Evolutionary conservation across 30 jellyfish, hydroid and myxozoan species (phyloP).

Genomic region (Haliclystus octoradiatus): DNA sequence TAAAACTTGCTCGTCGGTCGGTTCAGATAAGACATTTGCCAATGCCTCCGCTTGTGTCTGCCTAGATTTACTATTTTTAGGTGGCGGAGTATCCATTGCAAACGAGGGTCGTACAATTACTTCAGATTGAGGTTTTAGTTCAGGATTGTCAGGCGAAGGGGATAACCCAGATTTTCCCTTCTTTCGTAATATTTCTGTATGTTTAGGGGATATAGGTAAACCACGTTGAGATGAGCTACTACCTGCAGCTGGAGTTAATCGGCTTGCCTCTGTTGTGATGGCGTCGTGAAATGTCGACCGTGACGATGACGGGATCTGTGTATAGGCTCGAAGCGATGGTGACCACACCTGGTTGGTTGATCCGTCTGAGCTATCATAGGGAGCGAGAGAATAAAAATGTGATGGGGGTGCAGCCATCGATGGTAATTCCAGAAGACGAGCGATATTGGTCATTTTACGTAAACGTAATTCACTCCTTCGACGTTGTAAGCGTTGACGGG

Average conservation of each 20-base stretch:
- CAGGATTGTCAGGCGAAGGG: not conserved
- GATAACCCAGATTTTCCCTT: not conserved
- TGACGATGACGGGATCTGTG: conserved; percentile 29
- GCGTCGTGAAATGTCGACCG: conserved; percentile 7
- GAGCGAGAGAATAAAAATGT: conserved; percentile 67
- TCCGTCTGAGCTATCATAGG: conserved; percentile 43
- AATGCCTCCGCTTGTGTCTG: conserved; percentile 50
- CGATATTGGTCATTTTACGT: conserved; percentile 74
- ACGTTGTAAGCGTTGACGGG: conserved; percentile 87
- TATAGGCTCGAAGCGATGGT: conserved; percentile 70
- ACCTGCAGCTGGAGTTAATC: conserved; percentile 18
- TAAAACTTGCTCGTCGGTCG: not conserved
- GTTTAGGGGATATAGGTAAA: conserved; percentile 40
- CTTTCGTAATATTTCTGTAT: conserved; percentile 30
- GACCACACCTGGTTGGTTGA: conserved; percentile 66
- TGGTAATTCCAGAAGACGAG: conserved; percentile 74
- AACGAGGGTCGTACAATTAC: conserved; percentile 9
- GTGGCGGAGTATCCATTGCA: conserved; percentile 39
- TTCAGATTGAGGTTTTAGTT: not conserved
- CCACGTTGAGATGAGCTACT: conserved; percentile 16
- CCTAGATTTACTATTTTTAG: conserved; percentile 17
- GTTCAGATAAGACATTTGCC: conserved; percentile 25
- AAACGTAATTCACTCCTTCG: conserved; percentile 74
- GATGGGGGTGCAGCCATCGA: conserved; percentile 88
- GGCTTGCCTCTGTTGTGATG: conserved; percentile 6